phyloP scores from a whole-genome alignment of 2,113 vertebrate species.

The Cnemophilus loriae region DNA sequence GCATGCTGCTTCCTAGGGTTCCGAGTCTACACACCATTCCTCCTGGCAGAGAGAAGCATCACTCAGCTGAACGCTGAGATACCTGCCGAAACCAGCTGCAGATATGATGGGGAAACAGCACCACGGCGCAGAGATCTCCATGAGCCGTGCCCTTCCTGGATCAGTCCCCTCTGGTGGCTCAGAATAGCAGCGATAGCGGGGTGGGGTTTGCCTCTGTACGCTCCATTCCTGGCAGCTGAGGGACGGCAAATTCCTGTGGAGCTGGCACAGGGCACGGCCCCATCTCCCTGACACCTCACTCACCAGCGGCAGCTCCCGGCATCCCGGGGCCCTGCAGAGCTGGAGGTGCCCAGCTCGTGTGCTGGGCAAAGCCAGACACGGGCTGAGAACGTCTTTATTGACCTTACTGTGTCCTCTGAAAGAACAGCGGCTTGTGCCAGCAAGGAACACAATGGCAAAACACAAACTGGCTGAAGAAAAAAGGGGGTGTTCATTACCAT shows the following conservation, averaged over 20 bases:
- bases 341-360: not conserved
- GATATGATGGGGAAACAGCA: not conserved
- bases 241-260: not conserved
- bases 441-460: not conserved
- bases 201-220: not conserved
- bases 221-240: not conserved
- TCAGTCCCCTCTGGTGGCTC: not conserved
- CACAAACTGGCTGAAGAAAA: not conserved
- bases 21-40: rapidly evolving
- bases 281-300: not conserved
- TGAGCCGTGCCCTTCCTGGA: rapidly evolving
- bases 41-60: not conserved
- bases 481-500: not conserved
- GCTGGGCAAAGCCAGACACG: not conserved
- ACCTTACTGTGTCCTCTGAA: not conserved
- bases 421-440: not conserved
- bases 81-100: not conserved
- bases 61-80: not conserved
- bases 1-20: not conserved
- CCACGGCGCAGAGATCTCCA: not conserved
- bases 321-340: not conserved
- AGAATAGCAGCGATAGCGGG: rapidly evolving
- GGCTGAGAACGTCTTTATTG: not conserved
- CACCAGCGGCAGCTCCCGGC: not conserved
- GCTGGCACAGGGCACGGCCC: not conserved